Base-by-base conservation (phyloP, 2,113 vertebrate genomes). In the Salminus brasiliensis region DNA sequence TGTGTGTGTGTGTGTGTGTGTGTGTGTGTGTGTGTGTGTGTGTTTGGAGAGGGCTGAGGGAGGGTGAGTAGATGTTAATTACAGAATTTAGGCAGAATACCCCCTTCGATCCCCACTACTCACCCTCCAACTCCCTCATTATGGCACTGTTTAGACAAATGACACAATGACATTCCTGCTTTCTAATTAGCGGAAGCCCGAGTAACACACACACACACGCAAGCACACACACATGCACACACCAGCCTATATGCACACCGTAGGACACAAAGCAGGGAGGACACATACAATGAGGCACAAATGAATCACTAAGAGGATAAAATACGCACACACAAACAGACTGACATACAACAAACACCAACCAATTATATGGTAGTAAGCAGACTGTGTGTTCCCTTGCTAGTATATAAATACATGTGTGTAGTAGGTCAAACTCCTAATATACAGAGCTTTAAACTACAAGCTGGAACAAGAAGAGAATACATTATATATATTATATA, bases 11-110 rank as follows among this genome's bases (percentile, higher is more conserved):
- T 68, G 8, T 74, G 13, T 12, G 15, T n/a, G n/a, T n/a, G n/a
- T n/a, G 21, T 23, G 8, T 71, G 49, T 34, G 30, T 55, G 74
- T 68, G 25, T 57, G 52, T 27, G 12, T 70, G 13, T 49, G 39
- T 68, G 8, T 74, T n/a, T 12, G 15, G 2, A 27, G 12, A 34
- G 4, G 63, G 32, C 1, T 36, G 21, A n/a, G 36, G 8, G 43
- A 29, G 32, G 29, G 57, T 8, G 18, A 18, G 12, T 66, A 23
- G 32, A 47, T 78, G 67, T 65, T 79, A 72, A 79, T 79, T 79
- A 79, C 43, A 65, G 23, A 72, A 79, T 29, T 29, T 12, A 72
- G n/a, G 13, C 76, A 25, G 59, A 65, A 67, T 27, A 49, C 23
- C 34, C 32, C 18, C 32, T n/a, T 8, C n/a, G n/a, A n/a, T n/a